Conservation (phyloP, 2,797 vertebrate genomes). For the Cirrhinus molitorella region DNA sequence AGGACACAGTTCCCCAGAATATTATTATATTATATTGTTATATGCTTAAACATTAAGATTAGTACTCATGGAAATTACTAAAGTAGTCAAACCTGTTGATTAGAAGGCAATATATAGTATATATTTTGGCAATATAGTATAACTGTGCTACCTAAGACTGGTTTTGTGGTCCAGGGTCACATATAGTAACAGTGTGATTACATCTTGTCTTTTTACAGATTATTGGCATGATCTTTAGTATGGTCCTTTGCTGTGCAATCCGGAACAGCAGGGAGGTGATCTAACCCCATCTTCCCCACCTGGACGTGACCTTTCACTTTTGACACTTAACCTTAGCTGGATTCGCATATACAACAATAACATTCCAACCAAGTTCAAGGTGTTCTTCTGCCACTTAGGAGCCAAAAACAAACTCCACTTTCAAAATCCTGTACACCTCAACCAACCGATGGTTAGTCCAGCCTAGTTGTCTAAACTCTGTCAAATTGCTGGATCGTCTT, state of each 20-base stretch:
- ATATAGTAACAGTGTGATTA: too few species aligned
- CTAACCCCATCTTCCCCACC: slow-evolving; percentile 71
- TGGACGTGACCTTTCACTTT: slow-evolving; percentile 32
- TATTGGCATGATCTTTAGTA: slow-evolving; percentile 98
- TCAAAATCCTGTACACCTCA: background rate
- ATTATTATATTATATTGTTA: too few species aligned
- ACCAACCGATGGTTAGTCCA: background rate
- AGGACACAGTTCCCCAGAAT: too few species aligned
- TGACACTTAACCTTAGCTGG: slow-evolving; percentile 26
- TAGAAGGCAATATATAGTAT: too few species aligned
- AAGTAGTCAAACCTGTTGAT: too few species aligned
- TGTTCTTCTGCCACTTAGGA: slow-evolving; percentile 40
- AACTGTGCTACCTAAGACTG: too few species aligned
- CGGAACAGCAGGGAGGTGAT: slow-evolving; percentile 93
- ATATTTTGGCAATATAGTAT: too few species aligned
- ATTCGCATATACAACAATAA: slow-evolving; percentile 57
- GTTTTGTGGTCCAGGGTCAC: too few species aligned
- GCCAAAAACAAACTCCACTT: slow-evolving; percentile 19
- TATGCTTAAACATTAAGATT: too few species aligned
- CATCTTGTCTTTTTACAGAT: slow-evolving; percentile 78
- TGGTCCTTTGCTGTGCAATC: slow-evolving; percentile 97
- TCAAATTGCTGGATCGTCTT: slow-evolving; percentile 25
- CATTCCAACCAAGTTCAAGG: slow-evolving; percentile 59
- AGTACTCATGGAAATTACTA: too few species aligned
- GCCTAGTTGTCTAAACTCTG: background rate